These are phyloP conservation scores for Neolamprologus caudopunctatus DNA, from an alignment of 2,113 vertebrate species.

Conservation along the genomic window DNA sequence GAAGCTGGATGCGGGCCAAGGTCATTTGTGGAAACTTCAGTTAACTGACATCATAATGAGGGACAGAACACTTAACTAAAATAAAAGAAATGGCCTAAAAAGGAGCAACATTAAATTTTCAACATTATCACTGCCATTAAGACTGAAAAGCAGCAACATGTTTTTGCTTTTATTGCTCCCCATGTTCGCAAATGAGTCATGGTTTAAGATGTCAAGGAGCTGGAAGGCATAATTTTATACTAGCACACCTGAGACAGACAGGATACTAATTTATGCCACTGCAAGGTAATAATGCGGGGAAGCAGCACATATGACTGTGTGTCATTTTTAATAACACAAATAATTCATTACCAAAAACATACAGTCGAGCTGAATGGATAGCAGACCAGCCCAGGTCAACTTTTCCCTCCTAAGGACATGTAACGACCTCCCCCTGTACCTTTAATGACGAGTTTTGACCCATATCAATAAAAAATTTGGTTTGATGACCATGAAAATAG, in stretches of 20 bases:
- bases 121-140: neutral
- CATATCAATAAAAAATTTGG: neutral
- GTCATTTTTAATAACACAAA: neutral
- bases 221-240: neutral
- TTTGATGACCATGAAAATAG: neutral
- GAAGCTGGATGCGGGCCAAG: conserved; percentile 45
- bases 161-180: neutral
- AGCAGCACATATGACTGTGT: neutral
- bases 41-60: conserved; percentile 31
- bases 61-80: conserved; percentile 17
- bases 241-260: neutral
- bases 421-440: neutral
- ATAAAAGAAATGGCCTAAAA: neutral
- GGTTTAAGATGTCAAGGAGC: neutral
- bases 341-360: neutral
- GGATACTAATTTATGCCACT: neutral
- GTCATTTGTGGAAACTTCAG: conserved; percentile 46
- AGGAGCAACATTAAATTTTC: neutral
- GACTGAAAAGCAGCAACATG: neutral
- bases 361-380: neutral
- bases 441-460: neutral
- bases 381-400: neutral
- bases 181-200: neutral
- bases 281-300: neutral
- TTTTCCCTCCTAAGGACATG: neutral